These are phyloP conservation scores for Dendrophyllia cribrosa DNA, from an alignment of 64 coral and sea anemone species.

Conservation along the genomic window DNA sequence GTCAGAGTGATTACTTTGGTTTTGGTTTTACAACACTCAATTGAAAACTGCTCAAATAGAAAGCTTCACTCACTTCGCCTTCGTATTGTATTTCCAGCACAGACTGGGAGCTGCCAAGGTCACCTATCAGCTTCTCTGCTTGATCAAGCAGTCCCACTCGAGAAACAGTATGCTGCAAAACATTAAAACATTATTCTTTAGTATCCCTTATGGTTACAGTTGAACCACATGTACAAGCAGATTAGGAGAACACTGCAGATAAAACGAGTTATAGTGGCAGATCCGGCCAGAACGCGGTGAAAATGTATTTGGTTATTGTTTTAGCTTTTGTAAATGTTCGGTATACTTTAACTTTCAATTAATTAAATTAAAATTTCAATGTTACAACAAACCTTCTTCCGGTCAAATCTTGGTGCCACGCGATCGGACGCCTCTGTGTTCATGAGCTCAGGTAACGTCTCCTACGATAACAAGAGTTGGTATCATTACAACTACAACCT, in stretches of 20 bases:
- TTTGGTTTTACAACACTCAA: too few species aligned
- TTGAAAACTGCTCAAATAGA: not conserved
- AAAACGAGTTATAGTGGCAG: too few species aligned
- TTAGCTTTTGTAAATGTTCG: too few species aligned
- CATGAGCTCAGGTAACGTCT: conserved; percentile 94
- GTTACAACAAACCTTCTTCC: conserved; percentile 85
- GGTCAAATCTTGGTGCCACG: conserved; percentile 93
- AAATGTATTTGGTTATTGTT: too few species aligned
- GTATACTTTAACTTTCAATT: too few species aligned
- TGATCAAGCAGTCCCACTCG: conserved; percentile 83
- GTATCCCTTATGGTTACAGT: too few species aligned
- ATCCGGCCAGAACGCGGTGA: too few species aligned
- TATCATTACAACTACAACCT: not conserved
- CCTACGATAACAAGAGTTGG: conserved; percentile 33
- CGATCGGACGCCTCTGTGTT: conserved; percentile 96
- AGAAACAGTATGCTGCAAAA: conserved; percentile 88
- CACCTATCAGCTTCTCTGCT: conserved; percentile 91
- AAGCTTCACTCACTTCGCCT: conserved; percentile 73
- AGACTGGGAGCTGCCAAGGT: conserved; percentile 90
- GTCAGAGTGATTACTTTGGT: too few species aligned
- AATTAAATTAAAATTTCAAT: not conserved
- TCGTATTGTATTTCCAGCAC: conserved; percentile 99
- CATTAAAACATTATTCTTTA: not conserved
- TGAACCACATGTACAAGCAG: too few species aligned
- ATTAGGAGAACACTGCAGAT: too few species aligned